Evolutionary conservation across 2,113 vertebrate genomes (phyloP), one percentile per base, ranked within the genome.

Genomic region (Anoplopoma fimbria): DNA sequence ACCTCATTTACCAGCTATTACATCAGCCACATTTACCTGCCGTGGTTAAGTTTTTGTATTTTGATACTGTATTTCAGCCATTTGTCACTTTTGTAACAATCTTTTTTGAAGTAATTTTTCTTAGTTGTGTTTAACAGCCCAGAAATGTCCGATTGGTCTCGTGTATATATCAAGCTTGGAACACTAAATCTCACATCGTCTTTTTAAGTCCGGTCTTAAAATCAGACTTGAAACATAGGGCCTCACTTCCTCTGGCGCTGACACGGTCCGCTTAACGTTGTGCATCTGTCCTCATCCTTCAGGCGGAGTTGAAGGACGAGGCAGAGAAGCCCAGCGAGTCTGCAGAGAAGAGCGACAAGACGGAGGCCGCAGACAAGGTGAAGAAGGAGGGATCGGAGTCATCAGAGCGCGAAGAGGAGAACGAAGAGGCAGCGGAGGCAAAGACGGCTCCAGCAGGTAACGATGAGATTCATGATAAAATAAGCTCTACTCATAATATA

Each of bases 291-390:
- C 17, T 53, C n/a, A 0, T 47, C 36, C 4, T 38, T 42, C 73
- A 99, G 97, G 95, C 93, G 12, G 97, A 99, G 93, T 94, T 34
- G 49, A 99, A 97, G 88, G 95, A 95, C 0, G 97, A 99, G 70
- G 92, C 94, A 0, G 95, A 96, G 87, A 96, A 95, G 76, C 92
- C 92, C 19, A 93, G 82, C 0, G 95, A 97, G 88, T 95, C 97
- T 7, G 91, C 94, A 0, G 97, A 97, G 82, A 99, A 97, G 79
- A 95, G 93, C 68, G 96, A 97, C 33, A 96, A 92, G 63, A 75
- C 90, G 0, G 93, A 96, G 15, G 2, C 93, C 65, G 10, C 71
- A 0, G 93, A 94, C 51, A 96, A 93, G 83, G 91, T 87, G 86
- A 95, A 92, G 91, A 96, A 92, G 88, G 94, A 90, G 84, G 92